These are phyloP conservation scores for Conistra vaccinii DNA, from an alignment of 2,888 invertebrate genomes.

Conservation along the genomic window DNA sequence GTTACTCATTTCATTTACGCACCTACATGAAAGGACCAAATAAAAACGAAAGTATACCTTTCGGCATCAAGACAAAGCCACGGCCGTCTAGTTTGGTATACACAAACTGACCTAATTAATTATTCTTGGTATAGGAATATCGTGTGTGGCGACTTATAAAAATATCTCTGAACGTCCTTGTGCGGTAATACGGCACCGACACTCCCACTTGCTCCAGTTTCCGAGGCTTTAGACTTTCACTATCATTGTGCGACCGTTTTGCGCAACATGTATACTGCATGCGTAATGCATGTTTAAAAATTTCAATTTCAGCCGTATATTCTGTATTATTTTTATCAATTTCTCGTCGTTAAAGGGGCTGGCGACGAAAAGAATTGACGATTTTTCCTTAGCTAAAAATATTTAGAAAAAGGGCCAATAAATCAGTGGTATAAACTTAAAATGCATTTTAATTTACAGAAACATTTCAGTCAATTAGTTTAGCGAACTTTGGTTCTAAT, in stretches of 20 bases:
- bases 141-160: slow-evolving; percentile 65
- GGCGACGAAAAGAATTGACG: background rate
- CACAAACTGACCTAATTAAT: slow-evolving; percentile 48
- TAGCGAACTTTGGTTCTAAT: slow-evolving; percentile 34
- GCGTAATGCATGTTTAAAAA: slow-evolving; percentile 61
- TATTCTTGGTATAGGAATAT: slow-evolving; percentile 55
- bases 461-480: slow-evolving; percentile 35
- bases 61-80: slow-evolving; percentile 41
- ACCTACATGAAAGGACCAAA: slow-evolving; percentile 24
- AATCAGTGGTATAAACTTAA: slow-evolving; percentile 20
- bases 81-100: slow-evolving; percentile 28
- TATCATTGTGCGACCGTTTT: slow-evolving; percentile 85
- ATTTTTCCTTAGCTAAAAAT: background rate
- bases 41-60: slow-evolving; percentile 52
- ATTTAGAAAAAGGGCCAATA: slow-evolving; percentile 28
- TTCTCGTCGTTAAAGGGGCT: background rate
- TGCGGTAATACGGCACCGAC: slow-evolving; percentile 78
- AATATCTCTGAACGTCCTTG: slow-evolving; percentile 84
- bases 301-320: slow-evolving; percentile 7
- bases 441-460: slow-evolving; percentile 61
- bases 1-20: slow-evolving; percentile 9
- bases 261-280: slow-evolving; percentile 78
- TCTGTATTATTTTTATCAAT: background rate
- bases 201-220: slow-evolving; percentile 87
- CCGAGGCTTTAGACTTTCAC: slow-evolving; percentile 85